Evolutionary conservation across 2,888 invertebrate species (phyloP).

Genomic region (Drosophila fungiperda): DNA sequence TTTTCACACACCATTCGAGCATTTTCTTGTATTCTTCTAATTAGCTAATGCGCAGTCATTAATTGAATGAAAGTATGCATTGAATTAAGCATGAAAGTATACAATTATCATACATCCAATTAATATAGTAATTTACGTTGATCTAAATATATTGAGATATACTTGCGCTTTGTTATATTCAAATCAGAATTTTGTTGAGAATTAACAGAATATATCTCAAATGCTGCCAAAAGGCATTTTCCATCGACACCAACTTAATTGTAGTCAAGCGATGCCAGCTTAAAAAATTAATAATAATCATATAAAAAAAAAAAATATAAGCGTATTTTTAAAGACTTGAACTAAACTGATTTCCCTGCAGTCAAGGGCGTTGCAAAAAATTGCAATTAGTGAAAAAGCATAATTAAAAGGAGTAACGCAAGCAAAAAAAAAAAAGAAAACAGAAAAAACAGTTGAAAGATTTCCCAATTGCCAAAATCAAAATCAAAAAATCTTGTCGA

Average conservation of each 20-base stretch:
- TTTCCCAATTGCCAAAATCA: conserved; percentile 31
- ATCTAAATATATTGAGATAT: background rate
- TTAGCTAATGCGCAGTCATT: background rate
- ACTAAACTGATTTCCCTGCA: background rate
- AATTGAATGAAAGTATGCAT: conserved; percentile 16
- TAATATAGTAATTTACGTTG: conserved; percentile 4
- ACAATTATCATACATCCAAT: background rate
- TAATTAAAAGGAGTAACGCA: background rate
- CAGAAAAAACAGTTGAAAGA: conserved; percentile 13
- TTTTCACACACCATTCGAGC: conserved; percentile 3
- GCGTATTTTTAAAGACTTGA: background rate
- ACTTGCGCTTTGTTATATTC: background rate
- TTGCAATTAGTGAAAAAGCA: conserved; percentile 18
- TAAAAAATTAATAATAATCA: background rate
- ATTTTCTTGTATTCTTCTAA: background rate
- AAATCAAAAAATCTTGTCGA: conserved; percentile 18
- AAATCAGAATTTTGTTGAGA: background rate
- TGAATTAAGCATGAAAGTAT: conserved; percentile 35
- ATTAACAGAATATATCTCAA: background rate
- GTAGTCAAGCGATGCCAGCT: conserved; percentile 18
- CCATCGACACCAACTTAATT: conserved; percentile 8
- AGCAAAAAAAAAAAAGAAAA: background rate
- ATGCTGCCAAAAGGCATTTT: conserved; percentile 2
- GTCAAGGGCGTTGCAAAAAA: background rate
- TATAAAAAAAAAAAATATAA: background rate